Percentiles rank a stretch among this genome's conserved stretches.
Conservation (phyloP, 2,888 invertebrate genomes). For the Odontocolon sp. region DNA sequence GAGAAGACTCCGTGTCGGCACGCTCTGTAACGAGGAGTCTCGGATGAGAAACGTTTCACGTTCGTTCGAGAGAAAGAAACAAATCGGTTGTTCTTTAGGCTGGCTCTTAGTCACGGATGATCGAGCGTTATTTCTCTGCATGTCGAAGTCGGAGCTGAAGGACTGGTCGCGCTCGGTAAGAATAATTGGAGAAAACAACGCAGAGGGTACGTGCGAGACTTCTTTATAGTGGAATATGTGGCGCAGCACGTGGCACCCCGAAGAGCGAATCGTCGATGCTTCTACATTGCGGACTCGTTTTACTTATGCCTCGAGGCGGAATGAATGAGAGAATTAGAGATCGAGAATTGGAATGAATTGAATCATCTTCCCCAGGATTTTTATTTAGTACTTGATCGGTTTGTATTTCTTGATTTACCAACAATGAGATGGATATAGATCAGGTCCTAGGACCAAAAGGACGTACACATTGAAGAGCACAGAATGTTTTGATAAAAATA, state of each 20-base stretch:
- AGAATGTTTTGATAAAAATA: too few species aligned
- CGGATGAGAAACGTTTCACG: conserved; percentile 62
- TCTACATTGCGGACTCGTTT: too few species aligned
- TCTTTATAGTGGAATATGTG: not conserved
- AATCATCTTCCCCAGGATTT: too few species aligned
- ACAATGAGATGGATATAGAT: too few species aligned
- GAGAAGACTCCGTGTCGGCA: conserved; percentile 26
- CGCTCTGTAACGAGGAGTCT: conserved; percentile 41
- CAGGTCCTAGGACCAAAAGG: too few species aligned
- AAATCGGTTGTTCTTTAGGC: conserved; percentile 54
- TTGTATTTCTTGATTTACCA: too few species aligned
- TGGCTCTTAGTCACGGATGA: conserved; percentile 29
- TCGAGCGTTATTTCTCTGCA: conserved; percentile 35
- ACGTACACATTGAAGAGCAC: too few species aligned
- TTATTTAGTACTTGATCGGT: too few species aligned
- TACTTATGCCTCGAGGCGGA: too few species aligned
- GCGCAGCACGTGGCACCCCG: not conserved
- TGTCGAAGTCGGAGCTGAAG: conserved; percentile 45
- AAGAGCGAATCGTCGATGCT: conserved; percentile 5
- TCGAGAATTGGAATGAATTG: too few species aligned
- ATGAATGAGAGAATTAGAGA: too few species aligned
- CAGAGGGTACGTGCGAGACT: conserved; percentile 2
- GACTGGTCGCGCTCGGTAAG: conserved; percentile 42
- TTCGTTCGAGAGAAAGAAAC: conserved; percentile 56
- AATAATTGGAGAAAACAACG: conserved; percentile 60